Evolutionary conservation across 1,140 invertebrate genomes (phyloP).

Genomic region (Ostrea denselamellosa): DNA sequence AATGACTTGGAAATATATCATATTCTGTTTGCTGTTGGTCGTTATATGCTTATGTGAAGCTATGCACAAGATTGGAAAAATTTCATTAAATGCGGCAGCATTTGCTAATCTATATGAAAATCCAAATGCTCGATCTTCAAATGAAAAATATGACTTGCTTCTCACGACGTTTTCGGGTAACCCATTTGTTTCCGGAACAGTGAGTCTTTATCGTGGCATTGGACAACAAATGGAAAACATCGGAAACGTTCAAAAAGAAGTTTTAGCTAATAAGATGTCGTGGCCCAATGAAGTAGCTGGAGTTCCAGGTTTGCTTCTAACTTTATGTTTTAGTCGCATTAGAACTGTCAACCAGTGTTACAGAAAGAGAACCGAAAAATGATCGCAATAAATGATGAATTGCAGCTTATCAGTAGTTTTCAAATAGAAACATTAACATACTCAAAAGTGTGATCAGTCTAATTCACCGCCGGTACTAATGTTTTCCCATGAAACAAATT

Average conservation of each 20-base stretch:
- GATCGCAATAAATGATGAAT: no score
- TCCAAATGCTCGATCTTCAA: background rate
- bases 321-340: background rate
- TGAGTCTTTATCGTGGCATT: slow-evolving; percentile 58
- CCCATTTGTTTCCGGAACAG: slow-evolving; percentile 57
- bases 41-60: background rate
- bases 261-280: slow-evolving; percentile 54
- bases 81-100: slow-evolving; percentile 49
- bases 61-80: background rate
- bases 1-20: background rate
- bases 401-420: no score
- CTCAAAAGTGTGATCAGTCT: no score
- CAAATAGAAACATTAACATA: no score
- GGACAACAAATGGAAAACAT: slow-evolving; percentile 57
- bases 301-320: slow-evolving; percentile 61
- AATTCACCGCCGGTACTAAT: no score
- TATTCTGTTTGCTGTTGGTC: background rate
- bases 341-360: no score
- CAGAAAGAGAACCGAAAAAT: no score
- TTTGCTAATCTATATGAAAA: slow-evolving; percentile 59
- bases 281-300: slow-evolving; percentile 69
- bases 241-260: slow-evolving; percentile 38
- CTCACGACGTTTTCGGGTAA: slow-evolving; percentile 63
- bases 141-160: slow-evolving; percentile 58
- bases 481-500: no score